Conservation (phyloP, 2,797 vertebrate genomes). For the Salmo trutta region DNA sequence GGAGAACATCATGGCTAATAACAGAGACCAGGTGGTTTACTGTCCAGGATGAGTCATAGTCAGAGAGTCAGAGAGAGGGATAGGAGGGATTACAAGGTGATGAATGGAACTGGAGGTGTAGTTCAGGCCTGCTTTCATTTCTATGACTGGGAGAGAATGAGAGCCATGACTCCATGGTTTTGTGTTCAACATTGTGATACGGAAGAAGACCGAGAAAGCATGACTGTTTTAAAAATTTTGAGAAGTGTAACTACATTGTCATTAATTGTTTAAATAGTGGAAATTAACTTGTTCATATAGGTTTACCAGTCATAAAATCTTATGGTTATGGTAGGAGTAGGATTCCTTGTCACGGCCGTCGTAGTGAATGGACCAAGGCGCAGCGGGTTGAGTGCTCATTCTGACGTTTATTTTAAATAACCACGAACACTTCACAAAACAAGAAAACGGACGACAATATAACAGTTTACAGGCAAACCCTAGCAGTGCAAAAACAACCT, state of each 20-base stretch:
- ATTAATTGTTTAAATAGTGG: neutral
- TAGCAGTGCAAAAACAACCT: too few relatives aligned
- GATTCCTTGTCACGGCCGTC: neutral
- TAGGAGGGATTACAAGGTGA: neutral
- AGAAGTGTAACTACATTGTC: neutral
- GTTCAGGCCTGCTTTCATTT: neutral
- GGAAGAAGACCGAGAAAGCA: neutral
- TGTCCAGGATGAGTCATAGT: conserved; percentile 42
- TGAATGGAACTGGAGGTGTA: neutral
- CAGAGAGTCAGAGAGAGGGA: neutral
- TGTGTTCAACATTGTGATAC: neutral
- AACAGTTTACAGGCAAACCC: too few relatives aligned
- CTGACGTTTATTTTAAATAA: too few relatives aligned
- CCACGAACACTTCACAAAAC: too few relatives aligned
- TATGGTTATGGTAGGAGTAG: neutral
- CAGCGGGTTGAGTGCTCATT: too few relatives aligned
- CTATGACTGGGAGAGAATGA: neutral
- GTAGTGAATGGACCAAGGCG: too few relatives aligned
- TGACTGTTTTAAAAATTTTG: neutral
- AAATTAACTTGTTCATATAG: neutral
- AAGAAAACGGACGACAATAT: too few relatives aligned
- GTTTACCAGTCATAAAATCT: neutral
- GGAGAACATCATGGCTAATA: neutral
- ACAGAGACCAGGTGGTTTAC: conserved; percentile 35
- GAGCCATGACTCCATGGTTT: neutral